Evolutionary conservation across 2,888 invertebrate genomes (phyloP).

Genomic region (Dryocosmus kuriphilus): DNA sequence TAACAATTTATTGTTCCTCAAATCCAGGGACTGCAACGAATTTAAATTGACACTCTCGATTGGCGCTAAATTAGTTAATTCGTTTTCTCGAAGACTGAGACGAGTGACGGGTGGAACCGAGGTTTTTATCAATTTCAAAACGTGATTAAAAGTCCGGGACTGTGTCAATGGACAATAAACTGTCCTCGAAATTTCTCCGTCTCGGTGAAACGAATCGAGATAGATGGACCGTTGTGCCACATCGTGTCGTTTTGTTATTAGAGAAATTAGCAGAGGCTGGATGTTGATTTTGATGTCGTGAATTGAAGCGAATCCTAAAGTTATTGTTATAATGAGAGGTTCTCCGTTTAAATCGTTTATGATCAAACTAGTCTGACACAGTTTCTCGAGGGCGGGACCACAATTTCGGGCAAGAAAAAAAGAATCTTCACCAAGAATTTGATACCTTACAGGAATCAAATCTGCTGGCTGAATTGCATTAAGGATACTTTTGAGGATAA

Average conservation of each 20-base stretch:
- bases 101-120: constrained; percentile 63
- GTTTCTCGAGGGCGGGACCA: constrained; percentile 77
- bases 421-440: constrained; percentile 70
- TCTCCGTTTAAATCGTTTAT: constrained; percentile 66
- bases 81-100: constrained; percentile 68
- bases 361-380: constrained; percentile 78
- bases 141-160: constrained; percentile 77
- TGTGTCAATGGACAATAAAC: constrained; percentile 78
- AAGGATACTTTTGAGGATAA: constrained; percentile 76
- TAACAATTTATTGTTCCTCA: constrained; percentile 71
- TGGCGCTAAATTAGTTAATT: constrained; percentile 61
- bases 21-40: constrained; percentile 67
- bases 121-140: constrained; percentile 72
- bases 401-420: constrained; percentile 79
- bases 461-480: constrained; percentile 78
- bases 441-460: constrained; percentile 78
- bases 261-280: constrained; percentile 75
- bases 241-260: constrained; percentile 75
- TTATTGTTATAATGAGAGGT: constrained; percentile 72
- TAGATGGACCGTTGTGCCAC: constrained; percentile 70
- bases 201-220: constrained; percentile 77
- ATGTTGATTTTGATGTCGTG: constrained; percentile 78
- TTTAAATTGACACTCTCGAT: constrained; percentile 60
- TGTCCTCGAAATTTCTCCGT: constrained; percentile 72
- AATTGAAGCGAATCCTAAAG: constrained; percentile 77